Evolutionary conservation across 2,113 vertebrate species (phyloP).

Genomic region (Phodopus roborovskii): DNA sequence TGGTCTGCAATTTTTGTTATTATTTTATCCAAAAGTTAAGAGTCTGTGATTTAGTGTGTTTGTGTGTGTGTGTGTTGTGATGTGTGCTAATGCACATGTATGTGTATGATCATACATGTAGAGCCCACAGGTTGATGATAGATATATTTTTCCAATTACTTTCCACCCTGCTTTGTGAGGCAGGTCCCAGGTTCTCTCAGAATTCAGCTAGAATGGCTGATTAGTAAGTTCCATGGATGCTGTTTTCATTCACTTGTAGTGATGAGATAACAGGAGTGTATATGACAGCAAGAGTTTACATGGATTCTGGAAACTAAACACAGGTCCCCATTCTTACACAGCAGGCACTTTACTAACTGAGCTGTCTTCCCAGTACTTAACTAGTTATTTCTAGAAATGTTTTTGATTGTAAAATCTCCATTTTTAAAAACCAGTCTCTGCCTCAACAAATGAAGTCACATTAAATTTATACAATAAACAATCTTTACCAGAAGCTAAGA

Average conservation of each 20-base stretch:
- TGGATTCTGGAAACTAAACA: neutral
- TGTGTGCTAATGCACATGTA: neutral
- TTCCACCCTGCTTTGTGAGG: neutral
- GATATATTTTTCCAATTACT: neutral
- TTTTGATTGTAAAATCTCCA: neutral
- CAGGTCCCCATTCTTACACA: neutral
- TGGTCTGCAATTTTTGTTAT: neutral
- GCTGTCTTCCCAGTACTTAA: neutral
- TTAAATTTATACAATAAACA: neutral
- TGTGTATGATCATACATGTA: neutral
- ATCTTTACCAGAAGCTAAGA: neutral
- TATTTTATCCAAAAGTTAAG: neutral
- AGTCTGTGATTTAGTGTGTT: neutral
- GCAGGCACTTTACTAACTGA: neutral
- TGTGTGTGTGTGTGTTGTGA: neutral
- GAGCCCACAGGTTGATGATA: too few species aligned
- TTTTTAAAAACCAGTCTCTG: neutral
- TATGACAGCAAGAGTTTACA: neutral
- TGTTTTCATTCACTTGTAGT: neutral
- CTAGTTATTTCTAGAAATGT: neutral
- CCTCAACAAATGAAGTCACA: neutral
- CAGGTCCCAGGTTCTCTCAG: neutral
- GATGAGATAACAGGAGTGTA: neutral
- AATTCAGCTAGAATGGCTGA: neutral
- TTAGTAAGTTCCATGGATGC: neutral